phyloP scores from a whole-genome alignment of 2,113 vertebrate genomes.

The Lagopus leucura region DNA sequence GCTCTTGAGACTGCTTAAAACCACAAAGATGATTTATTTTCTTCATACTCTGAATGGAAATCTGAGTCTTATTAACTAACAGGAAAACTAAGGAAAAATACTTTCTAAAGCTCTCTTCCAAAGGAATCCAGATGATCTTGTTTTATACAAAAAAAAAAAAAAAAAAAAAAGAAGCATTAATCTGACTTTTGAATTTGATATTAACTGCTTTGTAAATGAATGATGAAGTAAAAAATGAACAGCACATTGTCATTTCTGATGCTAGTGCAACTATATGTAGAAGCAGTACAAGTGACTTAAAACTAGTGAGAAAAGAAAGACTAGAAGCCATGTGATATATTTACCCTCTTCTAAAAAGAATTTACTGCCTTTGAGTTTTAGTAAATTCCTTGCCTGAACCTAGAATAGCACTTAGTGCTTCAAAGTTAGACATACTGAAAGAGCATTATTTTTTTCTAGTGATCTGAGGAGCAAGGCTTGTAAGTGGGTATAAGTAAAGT shows the following conservation, averaged over 20 bases:
- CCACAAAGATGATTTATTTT: neutral
- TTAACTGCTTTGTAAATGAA: neutral
- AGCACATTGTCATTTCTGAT: neutral
- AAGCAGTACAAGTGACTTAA: neutral
- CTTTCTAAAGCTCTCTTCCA: neutral
- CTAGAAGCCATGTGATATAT: neutral
- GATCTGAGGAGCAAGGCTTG: neutral
- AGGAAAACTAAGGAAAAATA: neutral
- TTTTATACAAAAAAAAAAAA: neutral
- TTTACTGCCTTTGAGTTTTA: neutral
- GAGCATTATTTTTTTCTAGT: neutral
- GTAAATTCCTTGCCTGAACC: neutral
- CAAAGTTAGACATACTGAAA: neutral
- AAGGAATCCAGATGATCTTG: neutral
- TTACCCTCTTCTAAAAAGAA: neutral
- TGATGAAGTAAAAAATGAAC: neutral
- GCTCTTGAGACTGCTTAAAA: neutral
- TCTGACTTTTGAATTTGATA: neutral
- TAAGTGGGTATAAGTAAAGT: neutral
- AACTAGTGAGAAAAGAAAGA: neutral
- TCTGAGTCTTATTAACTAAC: neutral
- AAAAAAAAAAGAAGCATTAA: neutral
- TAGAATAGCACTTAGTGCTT: neutral
- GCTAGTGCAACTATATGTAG: neutral
- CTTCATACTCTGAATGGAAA: neutral